Percentiles rank a stretch among this genome's conserved stretches.
phyloP scores from a whole-genome alignment of 1,140 invertebrate genomes.

The Trichonephila clavipes region DNA sequence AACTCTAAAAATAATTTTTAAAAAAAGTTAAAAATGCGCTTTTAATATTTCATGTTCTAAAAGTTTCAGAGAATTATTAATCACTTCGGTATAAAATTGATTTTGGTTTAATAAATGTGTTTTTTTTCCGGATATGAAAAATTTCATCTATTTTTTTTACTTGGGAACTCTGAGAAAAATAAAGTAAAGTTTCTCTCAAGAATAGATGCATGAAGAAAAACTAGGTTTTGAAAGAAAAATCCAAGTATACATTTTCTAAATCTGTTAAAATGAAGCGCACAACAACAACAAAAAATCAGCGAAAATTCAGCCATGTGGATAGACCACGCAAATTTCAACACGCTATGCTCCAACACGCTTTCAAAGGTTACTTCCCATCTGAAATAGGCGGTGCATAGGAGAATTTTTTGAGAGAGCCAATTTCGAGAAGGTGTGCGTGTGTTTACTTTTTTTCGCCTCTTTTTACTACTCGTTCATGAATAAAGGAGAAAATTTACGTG shows the following conservation, averaged over 20 bases:
- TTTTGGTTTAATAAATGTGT: too few relatives aligned
- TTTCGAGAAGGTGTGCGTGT: conserved; percentile 26
- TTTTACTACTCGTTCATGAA: conserved; percentile 38
- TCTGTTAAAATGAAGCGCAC: not conserved
- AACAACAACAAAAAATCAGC: not conserved
- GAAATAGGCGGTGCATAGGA: not conserved
- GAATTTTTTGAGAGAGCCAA: conserved; percentile 24
- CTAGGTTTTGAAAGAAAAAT: not conserved
- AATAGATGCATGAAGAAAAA: not conserved
- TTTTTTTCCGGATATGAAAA: too few relatives aligned
- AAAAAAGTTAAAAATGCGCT: too few relatives aligned
- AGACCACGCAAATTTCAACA: conserved; percentile 21
- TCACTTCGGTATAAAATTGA: too few relatives aligned
- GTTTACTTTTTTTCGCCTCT: conserved; percentile 21
- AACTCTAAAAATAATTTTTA: too few relatives aligned
- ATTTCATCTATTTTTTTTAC: too few relatives aligned
- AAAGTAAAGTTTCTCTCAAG: too few relatives aligned
- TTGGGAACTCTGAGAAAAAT: too few relatives aligned
- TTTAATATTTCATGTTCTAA: too few relatives aligned
- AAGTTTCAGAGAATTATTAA: too few relatives aligned
- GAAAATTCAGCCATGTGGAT: not conserved
- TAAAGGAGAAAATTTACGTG: conserved; percentile 42
- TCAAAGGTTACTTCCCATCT: not conserved
- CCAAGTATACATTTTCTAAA: conserved; percentile 4
- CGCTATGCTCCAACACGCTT: conserved; percentile 3